Conservation (phyloP, 2,797 vertebrate genomes). For the Gymnopithys bicolor region DNA sequence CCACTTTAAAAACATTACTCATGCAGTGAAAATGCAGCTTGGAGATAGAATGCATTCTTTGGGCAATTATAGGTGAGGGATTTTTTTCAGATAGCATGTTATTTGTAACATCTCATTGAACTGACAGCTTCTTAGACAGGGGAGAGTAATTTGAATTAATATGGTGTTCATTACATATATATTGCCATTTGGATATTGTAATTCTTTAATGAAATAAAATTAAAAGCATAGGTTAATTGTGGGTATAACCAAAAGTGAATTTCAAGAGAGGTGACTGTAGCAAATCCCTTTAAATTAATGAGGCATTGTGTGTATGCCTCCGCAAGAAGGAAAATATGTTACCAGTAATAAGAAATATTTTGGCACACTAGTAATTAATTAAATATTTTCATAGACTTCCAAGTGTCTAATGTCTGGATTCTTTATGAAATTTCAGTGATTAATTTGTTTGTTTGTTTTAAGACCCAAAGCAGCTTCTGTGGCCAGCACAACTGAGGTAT, state of each 20-base stretch:
- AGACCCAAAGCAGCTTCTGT: not conserved
- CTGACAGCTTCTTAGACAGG: not conserved
- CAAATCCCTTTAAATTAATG: not conserved
- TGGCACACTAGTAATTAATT: not conserved
- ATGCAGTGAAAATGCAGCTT: slow-evolving; percentile 10
- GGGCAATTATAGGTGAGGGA: not conserved
- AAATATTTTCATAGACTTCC: not conserved
- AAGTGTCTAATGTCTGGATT: not conserved
- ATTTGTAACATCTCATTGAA: slow-evolving; percentile 41
- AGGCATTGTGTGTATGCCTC: too few relatives aligned
- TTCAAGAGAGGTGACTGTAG: not conserved
- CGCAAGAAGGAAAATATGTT: not conserved
- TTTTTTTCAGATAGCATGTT: not conserved
- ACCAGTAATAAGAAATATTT: not conserved
- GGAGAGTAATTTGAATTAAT: not conserved
- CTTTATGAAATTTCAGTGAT: not conserved
- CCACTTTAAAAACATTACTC: not conserved
- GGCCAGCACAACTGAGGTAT: not conserved
- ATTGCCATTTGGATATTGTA: not conserved
- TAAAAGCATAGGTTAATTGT: not conserved
- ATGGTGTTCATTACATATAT: not conserved
- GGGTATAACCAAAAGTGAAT: not conserved
- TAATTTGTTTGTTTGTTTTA: not conserved
- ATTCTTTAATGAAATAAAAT: not conserved
- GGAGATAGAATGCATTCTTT: not conserved